Evolutionary conservation across 2,113 vertebrate genomes (phyloP).

Genomic region (Sapayoa aenigma): DNA sequence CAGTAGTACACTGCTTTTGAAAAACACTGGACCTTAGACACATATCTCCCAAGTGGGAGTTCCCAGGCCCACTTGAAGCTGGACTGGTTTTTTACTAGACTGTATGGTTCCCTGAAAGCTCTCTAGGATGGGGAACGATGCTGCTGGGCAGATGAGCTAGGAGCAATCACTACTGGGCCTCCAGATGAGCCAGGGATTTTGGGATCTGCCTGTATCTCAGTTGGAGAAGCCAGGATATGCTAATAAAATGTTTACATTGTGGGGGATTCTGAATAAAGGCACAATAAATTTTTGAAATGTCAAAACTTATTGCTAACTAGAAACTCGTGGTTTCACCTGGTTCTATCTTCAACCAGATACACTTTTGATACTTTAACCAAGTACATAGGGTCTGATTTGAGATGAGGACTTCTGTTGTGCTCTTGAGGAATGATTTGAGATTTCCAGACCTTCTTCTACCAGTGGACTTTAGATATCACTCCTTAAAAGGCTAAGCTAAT

Average conservation of each 20-base stretch:
- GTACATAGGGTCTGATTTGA: neutral
- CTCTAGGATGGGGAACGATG: accelerated
- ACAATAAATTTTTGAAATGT: neutral
- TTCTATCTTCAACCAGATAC: neutral
- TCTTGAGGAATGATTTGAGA: neutral
- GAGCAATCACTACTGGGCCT: neutral
- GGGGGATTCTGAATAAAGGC: neutral
- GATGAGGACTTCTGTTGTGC: neutral
- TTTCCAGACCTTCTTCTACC: neutral
- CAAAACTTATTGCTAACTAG: neutral
- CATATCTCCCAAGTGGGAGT: accelerated
- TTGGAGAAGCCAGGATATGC: neutral
- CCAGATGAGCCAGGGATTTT: neutral
- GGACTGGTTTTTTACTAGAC: neutral
- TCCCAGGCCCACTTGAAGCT: neutral
- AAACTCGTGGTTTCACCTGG: neutral
- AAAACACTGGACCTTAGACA: neutral
- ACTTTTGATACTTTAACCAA: neutral
- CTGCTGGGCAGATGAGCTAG: neutral
- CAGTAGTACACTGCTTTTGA: neutral
- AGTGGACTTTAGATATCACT: neutral
- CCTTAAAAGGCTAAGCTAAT: neutral
- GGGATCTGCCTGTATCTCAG: neutral
- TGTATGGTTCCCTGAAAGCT: neutral
- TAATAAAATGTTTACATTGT: neutral